Conservation (phyloP, 2,888 invertebrate genomes). For the Byasa hedistus region DNA sequence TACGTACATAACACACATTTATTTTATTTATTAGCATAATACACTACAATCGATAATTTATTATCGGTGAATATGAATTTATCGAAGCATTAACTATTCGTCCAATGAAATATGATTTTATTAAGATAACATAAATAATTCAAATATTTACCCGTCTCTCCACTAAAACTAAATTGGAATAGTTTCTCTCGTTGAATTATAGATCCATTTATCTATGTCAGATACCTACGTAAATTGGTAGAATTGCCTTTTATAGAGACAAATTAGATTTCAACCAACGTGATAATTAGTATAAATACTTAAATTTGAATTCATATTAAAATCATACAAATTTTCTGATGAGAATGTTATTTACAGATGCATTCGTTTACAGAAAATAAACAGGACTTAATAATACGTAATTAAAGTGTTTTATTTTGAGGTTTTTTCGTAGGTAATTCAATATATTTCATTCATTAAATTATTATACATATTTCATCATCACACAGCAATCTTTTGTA, state of each 20-base stretch:
- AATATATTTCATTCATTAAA: too few species aligned
- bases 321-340: not conserved
- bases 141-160: slow-evolving; percentile 6
- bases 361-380: not conserved
- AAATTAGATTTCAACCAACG: slow-evolving; percentile 1
- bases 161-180: slow-evolving; percentile 4
- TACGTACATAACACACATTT: too few species aligned
- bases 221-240: slow-evolving; percentile 7
- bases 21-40: too few species aligned
- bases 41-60: too few species aligned
- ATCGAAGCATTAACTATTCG: not conserved
- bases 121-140: slow-evolving; percentile 3
- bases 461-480: too few species aligned
- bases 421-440: too few species aligned
- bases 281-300: slow-evolving; percentile 3
- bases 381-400: not conserved
- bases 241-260: slow-evolving; percentile 4
- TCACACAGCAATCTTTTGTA: too few species aligned
- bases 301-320: not conserved
- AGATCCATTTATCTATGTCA: slow-evolving; percentile 14
- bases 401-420: too few species aligned
- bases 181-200: slow-evolving; percentile 11
- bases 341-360: not conserved
- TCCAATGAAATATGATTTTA: not conserved
- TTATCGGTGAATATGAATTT: not conserved